These are phyloP conservation scores for Spondyliosoma cantharus DNA, from an alignment of 2,797 vertebrate genomes.

Conservation along the genomic window DNA sequence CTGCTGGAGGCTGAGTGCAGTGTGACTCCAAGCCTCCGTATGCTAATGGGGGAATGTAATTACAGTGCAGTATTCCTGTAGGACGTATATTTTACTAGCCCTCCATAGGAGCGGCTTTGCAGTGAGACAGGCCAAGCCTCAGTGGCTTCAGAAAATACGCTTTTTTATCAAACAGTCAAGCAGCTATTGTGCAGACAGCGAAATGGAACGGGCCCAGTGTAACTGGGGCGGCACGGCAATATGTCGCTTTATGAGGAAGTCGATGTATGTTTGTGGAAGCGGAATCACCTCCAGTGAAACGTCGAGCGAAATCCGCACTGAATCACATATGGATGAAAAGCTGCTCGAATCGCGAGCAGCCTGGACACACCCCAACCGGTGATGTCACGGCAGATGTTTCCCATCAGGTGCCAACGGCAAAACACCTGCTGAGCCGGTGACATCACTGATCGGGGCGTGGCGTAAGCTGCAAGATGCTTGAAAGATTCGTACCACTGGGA, in stretches of 20 bases:
- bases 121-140: conserved; percentile 57
- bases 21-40: conserved; percentile 77
- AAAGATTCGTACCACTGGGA: conserved; percentile 2
- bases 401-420: conserved; percentile 46
- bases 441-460: conserved; percentile 27
- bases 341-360: conserved; percentile 26
- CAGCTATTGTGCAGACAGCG: conserved; percentile 51
- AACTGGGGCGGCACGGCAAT: conserved; percentile 41
- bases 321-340: conserved; percentile 20
- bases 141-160: conserved; percentile 60
- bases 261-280: conserved; percentile 15
- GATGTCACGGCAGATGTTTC: conserved; percentile 65
- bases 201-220: conserved; percentile 46
- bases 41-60: conserved; percentile 82
- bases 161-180: conserved; percentile 51
- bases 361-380: conserved; percentile 32
- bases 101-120: conserved; percentile 70
- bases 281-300: conserved; percentile 17
- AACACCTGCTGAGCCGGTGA: conserved; percentile 61
- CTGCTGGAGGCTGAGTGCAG: conserved; percentile 79
- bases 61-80: conserved; percentile 79
- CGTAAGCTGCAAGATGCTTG: background rate
- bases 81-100: conserved; percentile 75
- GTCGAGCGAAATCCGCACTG: conserved; percentile 12
- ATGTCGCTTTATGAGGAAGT: conserved; percentile 42